These are phyloP conservation scores for Metaphire vulgaris DNA, from an alignment of 1,140 invertebrate genomes.

Conservation along the genomic window DNA sequence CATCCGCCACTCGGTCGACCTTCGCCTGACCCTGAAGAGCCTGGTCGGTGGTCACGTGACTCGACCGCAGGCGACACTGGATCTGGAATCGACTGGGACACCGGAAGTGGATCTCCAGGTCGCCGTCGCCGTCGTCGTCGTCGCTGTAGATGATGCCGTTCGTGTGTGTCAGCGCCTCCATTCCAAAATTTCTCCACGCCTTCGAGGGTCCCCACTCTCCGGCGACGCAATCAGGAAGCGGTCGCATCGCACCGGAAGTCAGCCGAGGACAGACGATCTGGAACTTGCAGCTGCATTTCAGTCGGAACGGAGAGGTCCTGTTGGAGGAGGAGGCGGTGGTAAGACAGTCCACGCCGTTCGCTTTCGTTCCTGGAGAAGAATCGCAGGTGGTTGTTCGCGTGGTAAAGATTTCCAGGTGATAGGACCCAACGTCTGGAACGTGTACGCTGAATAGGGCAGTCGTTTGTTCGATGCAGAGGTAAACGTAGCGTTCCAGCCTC, in stretches of 20 bases:
- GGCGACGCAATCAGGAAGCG: slow-evolving; percentile 91
- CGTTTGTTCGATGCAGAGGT: slow-evolving; percentile 6
- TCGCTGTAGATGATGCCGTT: slow-evolving; percentile 43
- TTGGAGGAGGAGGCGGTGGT: not conserved
- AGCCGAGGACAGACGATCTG: slow-evolving; percentile 65
- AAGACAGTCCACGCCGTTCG: not conserved
- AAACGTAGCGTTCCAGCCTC: slow-evolving; percentile 20
- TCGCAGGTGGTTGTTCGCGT: slow-evolving; percentile 61
- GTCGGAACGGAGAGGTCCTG: slow-evolving; percentile 67
- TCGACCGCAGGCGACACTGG: not conserved
- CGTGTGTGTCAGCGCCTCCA: slow-evolving; percentile 57
- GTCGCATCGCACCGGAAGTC: slow-evolving; percentile 66
- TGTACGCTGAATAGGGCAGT: slow-evolving; percentile 21
- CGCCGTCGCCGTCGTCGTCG: slow-evolving; percentile 55
- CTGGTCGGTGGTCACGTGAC: not conserved
- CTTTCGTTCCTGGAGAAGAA: not conserved
- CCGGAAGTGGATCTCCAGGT: slow-evolving; percentile 82
- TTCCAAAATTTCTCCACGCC: slow-evolving; percentile 68
- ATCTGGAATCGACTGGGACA: slow-evolving; percentile 49
- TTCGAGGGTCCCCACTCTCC: slow-evolving; percentile 99
- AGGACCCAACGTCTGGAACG: slow-evolving; percentile 74
- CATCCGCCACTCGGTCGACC: slow-evolving; percentile 63
- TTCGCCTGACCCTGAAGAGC: slow-evolving; percentile 14
- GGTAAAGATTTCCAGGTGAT: slow-evolving; percentile 93
- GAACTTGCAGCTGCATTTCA: slow-evolving; percentile 99